Base-by-base conservation (phyloP, 2,113 vertebrate species). In the Sarotherodon lohbergeri region DNA sequence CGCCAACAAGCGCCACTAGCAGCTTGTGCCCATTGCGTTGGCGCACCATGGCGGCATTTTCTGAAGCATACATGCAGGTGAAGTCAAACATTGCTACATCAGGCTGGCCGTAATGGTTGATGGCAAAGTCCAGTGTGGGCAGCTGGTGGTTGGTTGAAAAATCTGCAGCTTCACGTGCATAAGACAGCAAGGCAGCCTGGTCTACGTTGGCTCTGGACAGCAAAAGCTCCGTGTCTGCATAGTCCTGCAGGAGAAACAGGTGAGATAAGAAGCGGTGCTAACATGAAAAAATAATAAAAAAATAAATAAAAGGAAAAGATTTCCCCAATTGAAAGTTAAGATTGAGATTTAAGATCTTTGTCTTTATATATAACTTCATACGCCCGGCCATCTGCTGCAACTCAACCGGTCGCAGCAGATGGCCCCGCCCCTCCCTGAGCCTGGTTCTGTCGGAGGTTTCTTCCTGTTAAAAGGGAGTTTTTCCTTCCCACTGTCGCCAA, bases 61-160 rank as follows among this genome's bases (percentile, higher is more conserved):
- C 98, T 0, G 98, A 99, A 0, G 99, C 99, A 0, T 99, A 99
- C 98, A 99, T 99, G 94, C 99, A 99, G 0, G 99, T 99, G 94
- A 99, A 99, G 95, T 99, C 99, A 27, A 99, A 99, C 99, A 99
- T 99, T 93, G 99, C 99, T 46, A 99, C 98, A 1, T 99, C 98
- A 0, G 99, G 99, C 95, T 99, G 99, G 27, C 99, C 99, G 0
- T 99, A 99, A 93, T 99, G 98, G 93, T 99, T 99, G 94, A 99
- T 99, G 96, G 99, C 99, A 1, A 99, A 99, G 89, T 99, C 98
- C 93, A 99, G 94, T 0, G 96, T 96, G 0, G 99, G 99, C 92
- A 99, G 96, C 95, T 98, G 98, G 81, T 99, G 98, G 91, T 98
- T 99, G 48, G 99, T 99, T 81, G 99, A 99, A 95, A 99, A 99